phyloP scores from a whole-genome alignment of 2,797 vertebrate species.

The Coregonus sp. region DNA sequence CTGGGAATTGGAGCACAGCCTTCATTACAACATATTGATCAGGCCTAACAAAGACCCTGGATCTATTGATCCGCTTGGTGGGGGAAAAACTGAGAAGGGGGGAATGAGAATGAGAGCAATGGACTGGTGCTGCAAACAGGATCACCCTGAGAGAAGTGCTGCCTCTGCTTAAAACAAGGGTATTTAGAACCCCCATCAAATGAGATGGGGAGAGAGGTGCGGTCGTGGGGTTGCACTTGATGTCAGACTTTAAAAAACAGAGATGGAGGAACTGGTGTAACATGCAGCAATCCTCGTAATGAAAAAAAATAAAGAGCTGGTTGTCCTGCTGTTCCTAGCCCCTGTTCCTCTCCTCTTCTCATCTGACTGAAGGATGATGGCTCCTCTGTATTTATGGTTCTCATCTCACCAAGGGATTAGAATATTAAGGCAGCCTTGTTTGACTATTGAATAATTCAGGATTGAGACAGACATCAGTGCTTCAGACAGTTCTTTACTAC shows the following conservation, averaged over 20 bases:
- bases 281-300: slow-evolving; percentile 16
- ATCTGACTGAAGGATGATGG: slow-evolving; percentile 13
- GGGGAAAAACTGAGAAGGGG: slow-evolving; percentile 31
- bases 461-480: slow-evolving; percentile 31
- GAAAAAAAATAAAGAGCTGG: slow-evolving; percentile 28
- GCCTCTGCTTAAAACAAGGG: slow-evolving; percentile 41
- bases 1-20: slow-evolving; percentile 75
- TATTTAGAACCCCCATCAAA: slow-evolving; percentile 29
- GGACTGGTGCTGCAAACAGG: slow-evolving; percentile 47
- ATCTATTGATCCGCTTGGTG: slow-evolving; percentile 76
- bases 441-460: slow-evolving; percentile 55
- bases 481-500: not conserved
- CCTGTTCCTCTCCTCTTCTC: not conserved
- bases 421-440: slow-evolving; percentile 51
- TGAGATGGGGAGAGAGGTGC: not conserved
- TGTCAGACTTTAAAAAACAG: slow-evolving; percentile 41
- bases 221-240: slow-evolving; percentile 32
- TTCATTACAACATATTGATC: slow-evolving; percentile 87
- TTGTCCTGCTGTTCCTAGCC: slow-evolving; percentile 26
- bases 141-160: slow-evolving; percentile 49
- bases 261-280: slow-evolving; percentile 44
- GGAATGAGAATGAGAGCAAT: slow-evolving; percentile 33
- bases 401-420: slow-evolving; percentile 41
- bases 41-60: slow-evolving; percentile 80
- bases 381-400: slow-evolving; percentile 31